Evolutionary conservation across 2,797 vertebrate genomes (phyloP).

Genomic region (Erpetoichthys calabaricus): DNA sequence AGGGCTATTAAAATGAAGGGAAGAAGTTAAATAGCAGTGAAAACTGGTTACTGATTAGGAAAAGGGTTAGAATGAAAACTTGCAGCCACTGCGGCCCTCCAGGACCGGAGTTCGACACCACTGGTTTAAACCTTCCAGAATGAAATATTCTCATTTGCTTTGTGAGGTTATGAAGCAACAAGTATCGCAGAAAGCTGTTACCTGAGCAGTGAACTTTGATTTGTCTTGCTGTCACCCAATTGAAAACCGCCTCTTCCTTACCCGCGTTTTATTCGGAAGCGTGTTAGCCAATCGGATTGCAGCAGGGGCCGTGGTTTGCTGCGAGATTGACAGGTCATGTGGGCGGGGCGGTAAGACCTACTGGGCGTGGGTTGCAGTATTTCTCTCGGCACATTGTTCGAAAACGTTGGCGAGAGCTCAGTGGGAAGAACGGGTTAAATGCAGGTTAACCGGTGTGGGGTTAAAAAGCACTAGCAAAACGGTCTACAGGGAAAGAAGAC

Average conservation of each 20-base stretch:
- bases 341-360: conserved; percentile 41
- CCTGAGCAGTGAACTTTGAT: too few relatives aligned
- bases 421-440: conserved; percentile 24
- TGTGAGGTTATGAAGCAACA: too few relatives aligned
- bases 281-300: not conserved
- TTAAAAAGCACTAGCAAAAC: not conserved
- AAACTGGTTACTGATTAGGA: too few relatives aligned
- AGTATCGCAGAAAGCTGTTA: too few relatives aligned
- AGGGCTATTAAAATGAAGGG: too few relatives aligned
- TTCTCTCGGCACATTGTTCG: conserved; percentile 50
- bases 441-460: conserved; percentile 11
- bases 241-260: not conserved
- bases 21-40: too few relatives aligned
- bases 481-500: not conserved
- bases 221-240: not conserved
- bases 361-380: conserved; percentile 54
- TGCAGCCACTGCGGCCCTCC: too few relatives aligned
- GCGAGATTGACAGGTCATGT: conserved; percentile 7
- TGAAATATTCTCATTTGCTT: too few relatives aligned
- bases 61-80: too few relatives aligned
- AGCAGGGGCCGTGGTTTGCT: not conserved
- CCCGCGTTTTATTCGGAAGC: conserved; percentile 10
- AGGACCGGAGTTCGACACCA: too few relatives aligned
- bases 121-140: too few relatives aligned
- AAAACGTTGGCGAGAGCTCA: conserved; percentile 27